Base-by-base conservation (phyloP, 23 tunicate genomes). In the Phallusia fumigata region DNA sequence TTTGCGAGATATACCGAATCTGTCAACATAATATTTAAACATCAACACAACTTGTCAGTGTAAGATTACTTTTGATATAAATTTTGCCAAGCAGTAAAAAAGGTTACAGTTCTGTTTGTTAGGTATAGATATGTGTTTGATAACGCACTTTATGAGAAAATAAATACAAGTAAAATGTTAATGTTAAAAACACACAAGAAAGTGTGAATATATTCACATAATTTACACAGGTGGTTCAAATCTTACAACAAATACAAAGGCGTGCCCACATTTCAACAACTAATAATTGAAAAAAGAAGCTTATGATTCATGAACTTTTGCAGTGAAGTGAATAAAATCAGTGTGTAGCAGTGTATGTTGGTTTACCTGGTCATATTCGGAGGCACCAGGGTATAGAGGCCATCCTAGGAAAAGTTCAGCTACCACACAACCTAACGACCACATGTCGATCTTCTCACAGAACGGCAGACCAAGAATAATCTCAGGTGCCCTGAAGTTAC, bases 351-450 rank as follows among this genome's bases (percentile, higher is more conserved):
- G 6, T 34, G n/a, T 19, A 45, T 35, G 8, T 47, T 30, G 18
- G 3, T 91, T 36, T 50, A 95, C 95, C 89, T 95, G 99, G 52
- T 95, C 99, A 84, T 95, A 95, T 73, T 95, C 99, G 10, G 96
- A 90, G 0, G 98, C 90, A 3, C 98, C 98, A 19, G 98, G 98
- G 40, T 93, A 93, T 75, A 96, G 86, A 2, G 99, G 99, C 96
- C 94, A 89, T 0, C 99, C 99, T 31, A 96, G 85, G 78, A 91
- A 96, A 35, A 96, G 78, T 75, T 96, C 99, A 33, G 99, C 96
- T 0, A 83, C 99, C 31, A 96, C 99, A 65, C 99, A 96, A 26
- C 99, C 99, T 51, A 96, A 75, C 0, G 99, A 96, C 99, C 99
- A 96, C 99, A 96, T 96, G 86, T 96, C 99, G 47, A 96, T 96